phyloP scores from a whole-genome alignment of 1,140 invertebrate species.

The Pseudomyrmex gracilis region DNA sequence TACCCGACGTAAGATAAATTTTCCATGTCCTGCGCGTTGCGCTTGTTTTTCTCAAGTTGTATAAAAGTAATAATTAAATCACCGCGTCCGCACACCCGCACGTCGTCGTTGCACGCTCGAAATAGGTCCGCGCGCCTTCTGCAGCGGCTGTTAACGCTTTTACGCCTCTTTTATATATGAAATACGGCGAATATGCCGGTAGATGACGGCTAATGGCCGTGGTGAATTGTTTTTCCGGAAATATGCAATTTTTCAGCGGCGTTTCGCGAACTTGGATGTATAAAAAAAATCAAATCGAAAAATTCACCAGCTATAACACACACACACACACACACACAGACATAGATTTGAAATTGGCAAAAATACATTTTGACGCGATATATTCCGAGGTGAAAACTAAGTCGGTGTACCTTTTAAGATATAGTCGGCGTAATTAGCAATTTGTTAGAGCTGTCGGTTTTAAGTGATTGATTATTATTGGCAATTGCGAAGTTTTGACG shows the following conservation, averaged over 20 bases:
- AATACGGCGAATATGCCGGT: constrained; percentile 36
- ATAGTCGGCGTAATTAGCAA: not conserved
- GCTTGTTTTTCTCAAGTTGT: not conserved
- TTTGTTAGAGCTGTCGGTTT: not conserved
- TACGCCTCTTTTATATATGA: constrained; percentile 21
- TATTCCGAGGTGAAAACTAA: not conserved
- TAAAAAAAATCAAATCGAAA: constrained; percentile 18
- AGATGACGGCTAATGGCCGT: constrained; percentile 47
- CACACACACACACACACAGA: too few relatives aligned
- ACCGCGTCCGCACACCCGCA: not conserved
- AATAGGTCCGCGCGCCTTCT: constrained; percentile 42
- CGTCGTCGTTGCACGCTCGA: constrained; percentile 32
- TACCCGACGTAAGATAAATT: constrained; percentile 46
- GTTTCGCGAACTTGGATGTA: not conserved
- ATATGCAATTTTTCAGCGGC: constrained; percentile 31
- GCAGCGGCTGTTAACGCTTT: constrained; percentile 49
- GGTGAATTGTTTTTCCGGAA: constrained; percentile 37
- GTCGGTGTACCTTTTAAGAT: not conserved
- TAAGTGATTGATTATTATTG: constrained; percentile 45
- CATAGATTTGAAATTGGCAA: not conserved
- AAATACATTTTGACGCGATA: not conserved
- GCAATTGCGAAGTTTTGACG: constrained; percentile 17
- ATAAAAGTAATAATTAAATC: constrained; percentile 58
- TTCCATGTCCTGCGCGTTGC: not conserved
- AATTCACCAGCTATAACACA: not conserved